These are phyloP conservation scores for Neopipo cinnamomea DNA, from an alignment of 2,113 vertebrate species.

Conservation along the genomic window DNA sequence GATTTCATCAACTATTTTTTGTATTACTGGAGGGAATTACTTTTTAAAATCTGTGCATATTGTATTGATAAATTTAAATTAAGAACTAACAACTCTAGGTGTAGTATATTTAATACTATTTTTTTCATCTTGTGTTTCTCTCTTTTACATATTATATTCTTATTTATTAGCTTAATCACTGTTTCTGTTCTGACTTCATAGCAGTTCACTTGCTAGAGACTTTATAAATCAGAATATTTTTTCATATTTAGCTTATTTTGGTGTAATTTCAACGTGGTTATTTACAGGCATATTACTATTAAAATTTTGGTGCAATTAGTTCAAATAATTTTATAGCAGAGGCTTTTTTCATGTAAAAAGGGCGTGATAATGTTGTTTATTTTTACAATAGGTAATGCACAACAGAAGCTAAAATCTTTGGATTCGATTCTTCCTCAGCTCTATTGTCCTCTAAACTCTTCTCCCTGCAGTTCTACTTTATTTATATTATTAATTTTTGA, in stretches of 20 bases:
- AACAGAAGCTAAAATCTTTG: not conserved
- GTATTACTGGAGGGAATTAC: not conserved
- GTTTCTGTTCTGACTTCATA: not conserved
- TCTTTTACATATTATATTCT: not conserved
- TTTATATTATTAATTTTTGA: not conserved
- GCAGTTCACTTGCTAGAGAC: not conserved
- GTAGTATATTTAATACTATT: not conserved
- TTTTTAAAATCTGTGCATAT: not conserved
- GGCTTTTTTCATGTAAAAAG: not conserved
- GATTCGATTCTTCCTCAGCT: not conserved
- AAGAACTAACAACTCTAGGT: not conserved
- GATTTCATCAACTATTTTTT: not conserved
- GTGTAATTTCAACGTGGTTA: not conserved
- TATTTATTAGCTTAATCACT: not conserved
- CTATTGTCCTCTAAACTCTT: not conserved
- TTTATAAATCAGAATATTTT: not conserved
- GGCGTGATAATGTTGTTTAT: rapidly evolving
- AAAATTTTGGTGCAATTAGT: not conserved
- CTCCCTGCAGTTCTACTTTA: not conserved
- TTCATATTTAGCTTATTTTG: not conserved
- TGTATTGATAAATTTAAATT: not conserved
- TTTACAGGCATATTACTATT: not conserved
- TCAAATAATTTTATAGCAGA: not conserved
- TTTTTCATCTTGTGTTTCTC: not conserved
- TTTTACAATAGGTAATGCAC: not conserved